Conservation (phyloP, 2,797 vertebrate species). For the Sarcophilus harrisii region DNA sequence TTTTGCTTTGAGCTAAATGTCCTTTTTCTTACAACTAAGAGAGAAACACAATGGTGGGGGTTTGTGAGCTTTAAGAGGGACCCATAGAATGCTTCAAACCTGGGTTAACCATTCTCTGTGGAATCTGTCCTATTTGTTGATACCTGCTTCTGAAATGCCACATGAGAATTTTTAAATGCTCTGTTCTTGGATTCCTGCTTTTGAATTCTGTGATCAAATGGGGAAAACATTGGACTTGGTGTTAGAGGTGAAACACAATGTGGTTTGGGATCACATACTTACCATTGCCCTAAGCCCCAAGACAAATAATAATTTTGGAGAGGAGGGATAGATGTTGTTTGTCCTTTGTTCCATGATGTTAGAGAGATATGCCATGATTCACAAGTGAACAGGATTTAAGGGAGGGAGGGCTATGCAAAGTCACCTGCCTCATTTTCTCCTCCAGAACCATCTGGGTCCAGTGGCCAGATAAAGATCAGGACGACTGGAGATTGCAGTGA, state of each 20-base stretch:
- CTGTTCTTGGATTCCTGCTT: neutral
- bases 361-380: too few relatives aligned
- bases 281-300: neutral
- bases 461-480: too few relatives aligned
- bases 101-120: neutral
- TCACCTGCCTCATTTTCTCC: too few relatives aligned
- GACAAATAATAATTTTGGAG: neutral
- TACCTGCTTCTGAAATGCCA: neutral
- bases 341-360: too few relatives aligned
- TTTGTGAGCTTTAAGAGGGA: neutral
- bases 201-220: neutral
- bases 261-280: neutral
- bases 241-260: neutral
- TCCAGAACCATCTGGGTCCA: too few relatives aligned
- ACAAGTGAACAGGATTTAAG: too few relatives aligned
- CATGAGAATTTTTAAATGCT: neutral
- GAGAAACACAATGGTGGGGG: neutral
- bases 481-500: too few relatives aligned
- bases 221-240: neutral
- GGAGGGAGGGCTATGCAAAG: too few relatives aligned
- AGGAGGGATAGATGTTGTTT: neutral
- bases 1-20: neutral
- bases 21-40: neutral
- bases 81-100: neutral
- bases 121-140: neutral